Conservation (phyloP, 2,888 invertebrate species). For the Ametastegia equiseti region DNA sequence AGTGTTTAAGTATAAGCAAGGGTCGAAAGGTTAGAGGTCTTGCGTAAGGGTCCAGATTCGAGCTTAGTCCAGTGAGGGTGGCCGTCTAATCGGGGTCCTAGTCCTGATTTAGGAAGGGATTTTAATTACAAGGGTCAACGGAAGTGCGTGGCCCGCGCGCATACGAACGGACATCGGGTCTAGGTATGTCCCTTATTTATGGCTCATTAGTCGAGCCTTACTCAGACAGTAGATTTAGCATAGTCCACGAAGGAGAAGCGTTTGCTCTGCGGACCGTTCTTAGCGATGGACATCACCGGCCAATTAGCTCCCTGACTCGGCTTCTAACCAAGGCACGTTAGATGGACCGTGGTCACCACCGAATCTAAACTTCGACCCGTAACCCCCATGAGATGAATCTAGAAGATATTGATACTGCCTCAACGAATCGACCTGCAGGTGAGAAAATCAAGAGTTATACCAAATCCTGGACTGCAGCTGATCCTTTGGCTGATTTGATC, state of each 20-base stretch:
- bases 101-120: constrained; percentile 72
- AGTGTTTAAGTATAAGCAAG: constrained; percentile 47
- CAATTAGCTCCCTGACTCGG: constrained; percentile 29
- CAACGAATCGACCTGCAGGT: neutral
- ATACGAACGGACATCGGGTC: constrained; percentile 42
- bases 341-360: constrained; percentile 33
- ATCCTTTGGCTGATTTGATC: too few species aligned
- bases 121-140: constrained; percentile 73
- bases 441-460: neutral
- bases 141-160: constrained; percentile 56
- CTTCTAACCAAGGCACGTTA: constrained; percentile 17
- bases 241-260: constrained; percentile 16
- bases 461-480: too few species aligned
- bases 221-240: constrained; percentile 64
- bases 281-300: constrained; percentile 40
- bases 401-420: constrained; percentile 10
- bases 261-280: constrained; percentile 32
- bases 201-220: constrained; percentile 68
- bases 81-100: constrained; percentile 67
- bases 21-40: constrained; percentile 44
- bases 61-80: constrained; percentile 58
- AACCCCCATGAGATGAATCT: neutral
- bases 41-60: constrained; percentile 57
- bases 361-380: constrained; percentile 30
- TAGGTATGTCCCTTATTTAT: constrained; percentile 68